Percentiles rank a stretch among this genome's conserved stretches.
Evolutionary conservation across 1,140 invertebrate genomes (phyloP).

Genomic region (Atta cephalotes): DNA sequence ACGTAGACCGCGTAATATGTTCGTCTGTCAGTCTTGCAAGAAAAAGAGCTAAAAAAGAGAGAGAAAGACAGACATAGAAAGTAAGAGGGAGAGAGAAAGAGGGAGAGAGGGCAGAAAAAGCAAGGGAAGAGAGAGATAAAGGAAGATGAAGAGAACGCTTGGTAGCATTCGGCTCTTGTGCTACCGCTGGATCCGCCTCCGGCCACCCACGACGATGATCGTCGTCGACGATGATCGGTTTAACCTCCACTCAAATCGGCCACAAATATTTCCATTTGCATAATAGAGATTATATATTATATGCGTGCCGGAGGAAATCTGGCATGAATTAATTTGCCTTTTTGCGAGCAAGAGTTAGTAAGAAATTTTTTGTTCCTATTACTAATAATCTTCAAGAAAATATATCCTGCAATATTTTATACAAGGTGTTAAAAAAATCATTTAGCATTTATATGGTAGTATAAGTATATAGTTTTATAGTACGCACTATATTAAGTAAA

Average conservation of each 20-base stretch:
- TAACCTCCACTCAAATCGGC: constrained; percentile 66
- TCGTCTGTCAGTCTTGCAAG: constrained; percentile 51
- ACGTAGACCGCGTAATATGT: constrained; percentile 64
- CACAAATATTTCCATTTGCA: constrained; percentile 72
- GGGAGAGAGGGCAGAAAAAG: constrained; percentile 15
- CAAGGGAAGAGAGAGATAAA: constrained; percentile 8
- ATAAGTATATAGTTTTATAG: too few relatives aligned
- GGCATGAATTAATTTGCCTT: constrained; percentile 23
- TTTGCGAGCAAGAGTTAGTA: constrained; percentile 21
- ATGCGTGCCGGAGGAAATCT: constrained; percentile 14
- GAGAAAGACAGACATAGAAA: background rate
- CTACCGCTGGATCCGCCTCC: constrained; percentile 70
- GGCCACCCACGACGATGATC: constrained; percentile 74
- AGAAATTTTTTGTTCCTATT: background rate
- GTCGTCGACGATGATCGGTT: constrained; percentile 67
- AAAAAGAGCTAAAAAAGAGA: background rate
- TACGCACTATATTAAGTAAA: too few relatives aligned
- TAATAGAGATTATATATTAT: constrained; percentile 64
- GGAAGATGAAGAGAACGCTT: constrained; percentile 36
- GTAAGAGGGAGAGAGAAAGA: background rate
- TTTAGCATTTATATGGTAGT: too few relatives aligned
- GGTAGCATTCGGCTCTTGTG: constrained; percentile 63
- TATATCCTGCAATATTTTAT: background rate
- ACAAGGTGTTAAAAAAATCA: too few relatives aligned
- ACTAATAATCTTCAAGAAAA: background rate